Conservation (phyloP, 37 sponge, comb jelly and placozoan species). For the Halichondria panicea region DNA sequence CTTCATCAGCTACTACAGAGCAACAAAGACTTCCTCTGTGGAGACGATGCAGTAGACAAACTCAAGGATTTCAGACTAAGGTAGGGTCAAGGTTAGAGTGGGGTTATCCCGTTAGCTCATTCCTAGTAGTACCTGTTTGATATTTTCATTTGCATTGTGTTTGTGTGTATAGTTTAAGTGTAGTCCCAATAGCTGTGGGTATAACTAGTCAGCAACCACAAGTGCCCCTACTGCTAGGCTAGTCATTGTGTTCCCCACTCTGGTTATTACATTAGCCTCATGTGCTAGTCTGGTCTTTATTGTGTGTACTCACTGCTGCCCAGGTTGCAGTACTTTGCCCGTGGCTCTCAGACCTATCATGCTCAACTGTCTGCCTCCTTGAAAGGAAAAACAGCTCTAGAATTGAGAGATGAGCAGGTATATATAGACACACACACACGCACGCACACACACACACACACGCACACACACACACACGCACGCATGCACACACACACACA, state of each 20-base stretch:
- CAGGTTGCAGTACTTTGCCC: constrained; percentile 74
- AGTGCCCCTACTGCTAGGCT: too few species aligned
- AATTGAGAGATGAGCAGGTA: constrained; percentile 66
- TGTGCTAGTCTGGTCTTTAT: too few species aligned
- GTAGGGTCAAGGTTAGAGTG: too few species aligned
- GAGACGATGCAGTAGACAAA: constrained; percentile 33
- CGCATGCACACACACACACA: not conserved
- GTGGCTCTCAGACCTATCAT: constrained; percentile 69
- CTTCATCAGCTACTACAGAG: constrained; percentile 40
- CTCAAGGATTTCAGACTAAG: constrained; percentile 56
- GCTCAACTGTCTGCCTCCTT: constrained; percentile 45
- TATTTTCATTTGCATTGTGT: not conserved
- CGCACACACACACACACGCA: not conserved
- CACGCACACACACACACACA: not conserved
- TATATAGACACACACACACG: not conserved
- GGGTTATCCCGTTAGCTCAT: not conserved
- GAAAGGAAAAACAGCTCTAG: constrained; percentile 44
- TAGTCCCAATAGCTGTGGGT: too few species aligned
- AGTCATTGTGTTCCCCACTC: too few species aligned
- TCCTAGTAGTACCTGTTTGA: not conserved
- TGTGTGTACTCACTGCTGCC: too few species aligned
- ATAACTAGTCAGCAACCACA: too few species aligned
- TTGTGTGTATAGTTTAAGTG: not conserved
- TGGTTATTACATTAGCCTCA: too few species aligned
- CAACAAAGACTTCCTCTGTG: constrained; percentile 31